phyloP scores from a whole-genome alignment of 2,888 invertebrate species.

The Dascillus cervinus region DNA sequence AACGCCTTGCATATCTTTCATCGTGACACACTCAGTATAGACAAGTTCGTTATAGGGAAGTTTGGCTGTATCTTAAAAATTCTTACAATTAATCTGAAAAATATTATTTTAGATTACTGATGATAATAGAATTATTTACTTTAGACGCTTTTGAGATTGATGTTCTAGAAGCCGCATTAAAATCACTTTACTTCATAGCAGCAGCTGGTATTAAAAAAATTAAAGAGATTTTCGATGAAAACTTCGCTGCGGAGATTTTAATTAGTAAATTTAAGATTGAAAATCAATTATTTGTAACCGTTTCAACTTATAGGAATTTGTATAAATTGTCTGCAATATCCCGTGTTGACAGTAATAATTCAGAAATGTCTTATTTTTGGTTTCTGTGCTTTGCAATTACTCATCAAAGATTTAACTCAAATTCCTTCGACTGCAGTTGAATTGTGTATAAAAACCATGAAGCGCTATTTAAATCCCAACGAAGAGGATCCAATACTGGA shows the following conservation, averaged over 20 bases:
- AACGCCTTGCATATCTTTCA: too few relatives aligned
- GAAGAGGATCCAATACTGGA: slow-evolving; percentile 31
- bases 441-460: slow-evolving; percentile 10
- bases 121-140: slow-evolving; percentile 23
- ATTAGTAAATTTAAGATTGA: too few relatives aligned
- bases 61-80: too few relatives aligned
- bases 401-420: slow-evolving; percentile 12
- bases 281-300: too few relatives aligned
- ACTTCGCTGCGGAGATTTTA: too few relatives aligned
- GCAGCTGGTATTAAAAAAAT: too few relatives aligned
- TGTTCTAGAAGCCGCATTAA: slow-evolving; percentile 12
- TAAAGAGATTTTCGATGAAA: too few relatives aligned
- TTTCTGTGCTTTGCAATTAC: slow-evolving; percentile 24
- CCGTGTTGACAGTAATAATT: slow-evolving; percentile 18
- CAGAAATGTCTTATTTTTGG: slow-evolving; percentile 29
- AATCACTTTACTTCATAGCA: slow-evolving; percentile 8
- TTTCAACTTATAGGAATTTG: too few relatives aligned
- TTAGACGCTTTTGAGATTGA: slow-evolving; percentile 18
- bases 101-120: slow-evolving; percentile 23
- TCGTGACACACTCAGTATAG: too few relatives aligned
- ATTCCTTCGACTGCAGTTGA: background rate
- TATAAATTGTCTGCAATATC: slow-evolving; percentile 5
- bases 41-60: too few relatives aligned
- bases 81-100: background rate
- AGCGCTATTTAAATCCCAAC: slow-evolving; percentile 15